A percentile compares a stretch with the other conserved stretches of the same genome.
Evolutionary conservation across 2,888 invertebrate species (phyloP).

Genomic region (Galeruca laticollis): DNA sequence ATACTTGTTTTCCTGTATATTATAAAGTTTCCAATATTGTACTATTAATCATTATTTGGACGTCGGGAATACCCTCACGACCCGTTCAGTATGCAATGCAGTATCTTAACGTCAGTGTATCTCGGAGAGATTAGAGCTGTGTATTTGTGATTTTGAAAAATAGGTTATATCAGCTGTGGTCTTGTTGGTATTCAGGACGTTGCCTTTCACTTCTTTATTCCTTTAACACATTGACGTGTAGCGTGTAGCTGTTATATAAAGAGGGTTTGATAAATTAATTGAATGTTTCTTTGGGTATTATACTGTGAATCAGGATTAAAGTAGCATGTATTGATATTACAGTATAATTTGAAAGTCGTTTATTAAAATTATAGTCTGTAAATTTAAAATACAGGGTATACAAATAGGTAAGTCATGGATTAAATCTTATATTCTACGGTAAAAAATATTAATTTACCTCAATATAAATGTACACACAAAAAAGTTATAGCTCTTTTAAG

Average conservation of each 20-base stretch:
- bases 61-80: constrained; percentile 19
- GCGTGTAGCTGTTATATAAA: not conserved
- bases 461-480: no score
- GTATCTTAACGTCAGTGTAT: constrained; percentile 31
- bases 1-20: no score
- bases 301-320: no score
- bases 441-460: no score
- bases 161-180: constrained; percentile 40
- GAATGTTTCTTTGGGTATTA: no score
- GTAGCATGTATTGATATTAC: no score
- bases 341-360: no score
- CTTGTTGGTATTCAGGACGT: constrained; percentile 52
- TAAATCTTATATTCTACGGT: no score
- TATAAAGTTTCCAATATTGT: constrained; percentile 9
- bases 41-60: constrained; percentile 33
- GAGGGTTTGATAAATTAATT: not conserved
- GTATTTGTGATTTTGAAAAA: constrained; percentile 57
- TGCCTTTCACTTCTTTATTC: constrained; percentile 35
- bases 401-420: no score
- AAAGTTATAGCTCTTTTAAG: no score
- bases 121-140: constrained; percentile 53
- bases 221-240: not conserved
- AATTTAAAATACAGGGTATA: no score
- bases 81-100: constrained; percentile 43
- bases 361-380: no score